Conservation (phyloP, 2,113 vertebrate genomes). For the Calcarius ornatus region DNA sequence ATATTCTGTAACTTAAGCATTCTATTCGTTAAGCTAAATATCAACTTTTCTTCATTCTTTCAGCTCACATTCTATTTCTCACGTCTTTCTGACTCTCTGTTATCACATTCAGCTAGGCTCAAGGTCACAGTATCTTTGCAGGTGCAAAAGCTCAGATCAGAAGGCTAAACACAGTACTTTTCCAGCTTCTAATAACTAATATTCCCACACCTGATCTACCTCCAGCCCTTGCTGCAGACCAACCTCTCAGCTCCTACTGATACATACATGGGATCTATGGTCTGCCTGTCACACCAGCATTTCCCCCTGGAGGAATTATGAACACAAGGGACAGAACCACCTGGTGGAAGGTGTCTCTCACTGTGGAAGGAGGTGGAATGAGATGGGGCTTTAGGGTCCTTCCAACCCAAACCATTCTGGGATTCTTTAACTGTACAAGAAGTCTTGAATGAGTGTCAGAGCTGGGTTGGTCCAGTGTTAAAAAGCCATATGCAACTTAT, state of each 20-base stretch:
- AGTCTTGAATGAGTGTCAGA: not conserved
- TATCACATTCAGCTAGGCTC: too few relatives aligned
- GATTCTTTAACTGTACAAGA: not conserved
- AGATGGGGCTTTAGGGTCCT: not conserved
- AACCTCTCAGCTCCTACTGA: not conserved
- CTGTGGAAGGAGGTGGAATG: not conserved
- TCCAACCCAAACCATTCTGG: not conserved
- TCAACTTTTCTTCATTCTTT: too few relatives aligned
- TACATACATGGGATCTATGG: accelerated
- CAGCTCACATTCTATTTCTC: too few relatives aligned
- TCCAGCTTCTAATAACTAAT: too few relatives aligned
- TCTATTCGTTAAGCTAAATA: too few relatives aligned
- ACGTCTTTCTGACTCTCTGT: too few relatives aligned
- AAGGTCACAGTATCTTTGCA: too few relatives aligned
- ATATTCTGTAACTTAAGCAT: too few relatives aligned
- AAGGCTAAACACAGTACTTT: too few relatives aligned
- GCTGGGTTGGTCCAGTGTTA: not conserved
- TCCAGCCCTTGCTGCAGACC: accelerated
- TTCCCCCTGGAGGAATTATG: not conserved
- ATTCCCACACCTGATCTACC: too few relatives aligned
- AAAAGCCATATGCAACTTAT: not conserved
- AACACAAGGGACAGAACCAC: not conserved
- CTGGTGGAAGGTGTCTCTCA: not conserved
- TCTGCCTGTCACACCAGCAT: not conserved
- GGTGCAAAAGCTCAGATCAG: too few relatives aligned